Percentiles rank a stretch among this genome's conserved stretches.
Conservation (phyloP, 2,797 vertebrate genomes). For the Chromobotia macracanthus region DNA sequence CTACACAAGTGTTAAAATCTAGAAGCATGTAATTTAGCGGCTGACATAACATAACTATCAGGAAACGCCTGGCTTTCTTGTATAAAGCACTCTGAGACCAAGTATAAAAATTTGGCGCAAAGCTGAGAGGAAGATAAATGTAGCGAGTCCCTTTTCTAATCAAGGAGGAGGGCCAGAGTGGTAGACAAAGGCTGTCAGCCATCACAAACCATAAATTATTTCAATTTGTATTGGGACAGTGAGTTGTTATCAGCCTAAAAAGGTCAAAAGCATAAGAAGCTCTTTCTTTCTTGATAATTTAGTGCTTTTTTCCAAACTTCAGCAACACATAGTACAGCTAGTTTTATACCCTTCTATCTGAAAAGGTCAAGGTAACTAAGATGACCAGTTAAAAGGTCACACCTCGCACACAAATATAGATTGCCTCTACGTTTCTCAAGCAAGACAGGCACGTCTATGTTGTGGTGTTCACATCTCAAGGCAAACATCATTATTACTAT, state of each 20-base stretch:
- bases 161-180: slow-evolving; percentile 55
- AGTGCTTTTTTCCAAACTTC: slow-evolving; percentile 66
- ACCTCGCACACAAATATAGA: slow-evolving; percentile 60
- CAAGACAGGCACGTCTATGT: neutral
- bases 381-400: slow-evolving; percentile 70
- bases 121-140: slow-evolving; percentile 31
- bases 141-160: slow-evolving; percentile 54
- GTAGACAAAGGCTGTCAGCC: slow-evolving; percentile 53
- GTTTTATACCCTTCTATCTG: slow-evolving; percentile 63
- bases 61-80: slow-evolving; percentile 39
- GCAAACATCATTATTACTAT: neutral
- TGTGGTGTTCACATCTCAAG: neutral
- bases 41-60: slow-evolving; percentile 47
- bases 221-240: slow-evolving; percentile 58
- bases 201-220: slow-evolving; percentile 69
- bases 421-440: slow-evolving; percentile 2
- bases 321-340: slow-evolving; percentile 59
- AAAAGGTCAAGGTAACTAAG: slow-evolving; percentile 74
- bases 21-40: neutral
- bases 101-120: slow-evolving; percentile 35
- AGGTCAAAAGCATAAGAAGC: slow-evolving; percentile 67
- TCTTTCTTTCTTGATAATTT: slow-evolving; percentile 62
- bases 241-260: slow-evolving; percentile 64
- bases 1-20: slow-evolving; percentile 1
- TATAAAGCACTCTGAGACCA: slow-evolving; percentile 34